Conservation (phyloP, 2,888 invertebrate genomes). For the Ochlodes sylvanus region DNA sequence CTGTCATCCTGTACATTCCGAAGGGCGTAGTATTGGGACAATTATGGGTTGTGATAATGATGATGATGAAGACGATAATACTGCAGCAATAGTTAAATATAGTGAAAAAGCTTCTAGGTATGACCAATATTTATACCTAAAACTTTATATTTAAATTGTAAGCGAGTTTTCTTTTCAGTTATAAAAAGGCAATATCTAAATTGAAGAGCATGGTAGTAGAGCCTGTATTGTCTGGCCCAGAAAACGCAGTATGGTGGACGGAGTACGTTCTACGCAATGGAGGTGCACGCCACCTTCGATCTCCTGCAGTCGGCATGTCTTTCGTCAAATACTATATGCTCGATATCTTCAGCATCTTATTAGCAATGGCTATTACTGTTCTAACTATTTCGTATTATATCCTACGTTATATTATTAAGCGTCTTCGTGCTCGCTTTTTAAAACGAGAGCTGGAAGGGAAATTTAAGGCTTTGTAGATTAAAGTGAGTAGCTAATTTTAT, state of each 20-base stretch:
- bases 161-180: conserved; percentile 56
- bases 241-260: conserved; percentile 81
- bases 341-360: conserved; percentile 58
- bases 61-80: no score
- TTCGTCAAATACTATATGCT: conserved; percentile 70
- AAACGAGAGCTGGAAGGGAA: conserved; percentile 55
- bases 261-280: conserved; percentile 79
- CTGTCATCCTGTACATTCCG: no score
- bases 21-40: no score
- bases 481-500: background rate
- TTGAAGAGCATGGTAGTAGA: conserved; percentile 60
- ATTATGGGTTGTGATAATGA: no score
- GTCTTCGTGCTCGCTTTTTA: conserved; percentile 54
- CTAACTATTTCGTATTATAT: conserved; percentile 51
- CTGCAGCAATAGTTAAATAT: no score
- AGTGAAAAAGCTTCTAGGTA: no score
- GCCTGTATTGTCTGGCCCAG: conserved; percentile 70
- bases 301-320: conserved; percentile 67
- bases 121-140: no score
- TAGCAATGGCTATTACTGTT: conserved; percentile 44
- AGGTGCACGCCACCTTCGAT: conserved; percentile 73
- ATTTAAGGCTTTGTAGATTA: conserved; percentile 66
- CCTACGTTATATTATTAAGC: conserved; percentile 51
- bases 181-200: conserved; percentile 61
- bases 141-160: no score